Percentiles rank a stretch among this genome's conserved stretches.
Conservation (phyloP, 2,113 vertebrate genomes). For the Perognathus longimembris region DNA sequence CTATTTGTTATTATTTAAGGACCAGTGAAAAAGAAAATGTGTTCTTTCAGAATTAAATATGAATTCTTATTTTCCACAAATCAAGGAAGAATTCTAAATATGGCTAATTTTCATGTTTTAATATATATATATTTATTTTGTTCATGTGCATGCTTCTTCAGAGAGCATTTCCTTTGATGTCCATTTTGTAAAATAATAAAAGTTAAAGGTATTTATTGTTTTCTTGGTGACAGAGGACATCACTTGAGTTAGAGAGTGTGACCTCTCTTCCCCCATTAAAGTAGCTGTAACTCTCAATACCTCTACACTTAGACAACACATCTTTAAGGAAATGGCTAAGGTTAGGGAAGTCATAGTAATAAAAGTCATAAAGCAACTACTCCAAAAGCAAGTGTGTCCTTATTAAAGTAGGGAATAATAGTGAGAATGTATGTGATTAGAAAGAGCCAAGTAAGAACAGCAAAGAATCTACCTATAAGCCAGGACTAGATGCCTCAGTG, state of each 20-base stretch:
- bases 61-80: conserved; percentile 15
- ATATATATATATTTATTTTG: not conserved
- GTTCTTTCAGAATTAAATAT: conserved; percentile 10
- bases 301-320: not conserved
- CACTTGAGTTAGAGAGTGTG: not conserved
- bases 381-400: not conserved
- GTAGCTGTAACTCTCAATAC: accelerated
- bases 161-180: not conserved
- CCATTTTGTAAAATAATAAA: not conserved
- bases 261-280: not conserved
- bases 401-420: not conserved
- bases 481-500: not conserved
- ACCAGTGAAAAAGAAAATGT: not conserved
- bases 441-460: not conserved
- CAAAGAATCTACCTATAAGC: not conserved
- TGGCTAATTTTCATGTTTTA: not conserved
- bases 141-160: not conserved
- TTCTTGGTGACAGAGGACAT: not conserved
- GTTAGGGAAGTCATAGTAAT: not conserved
- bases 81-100: not conserved
- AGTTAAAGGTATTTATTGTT: not conserved
- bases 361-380: not conserved
- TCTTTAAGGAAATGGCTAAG: not conserved
- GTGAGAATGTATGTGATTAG: not conserved
- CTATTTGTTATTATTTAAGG: not conserved